phyloP scores from a whole-genome alignment of 1,140 invertebrate species.

The Triops longicaudatus region DNA sequence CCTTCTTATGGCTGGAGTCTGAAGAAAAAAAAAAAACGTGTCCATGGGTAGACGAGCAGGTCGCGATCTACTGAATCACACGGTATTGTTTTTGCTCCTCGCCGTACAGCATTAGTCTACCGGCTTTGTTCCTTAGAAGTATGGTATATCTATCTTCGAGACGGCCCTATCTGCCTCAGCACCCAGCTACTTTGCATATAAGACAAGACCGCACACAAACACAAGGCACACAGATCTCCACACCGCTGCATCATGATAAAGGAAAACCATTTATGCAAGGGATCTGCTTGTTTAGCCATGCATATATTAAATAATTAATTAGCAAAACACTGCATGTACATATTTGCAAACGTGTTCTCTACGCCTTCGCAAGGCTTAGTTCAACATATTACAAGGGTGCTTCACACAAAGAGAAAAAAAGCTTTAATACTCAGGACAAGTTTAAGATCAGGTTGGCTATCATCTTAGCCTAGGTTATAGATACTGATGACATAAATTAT shows the following conservation, averaged over 20 bases:
- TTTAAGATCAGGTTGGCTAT: not conserved
- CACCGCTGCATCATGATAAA: slow-evolving; percentile 6
- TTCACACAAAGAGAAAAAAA: not conserved
- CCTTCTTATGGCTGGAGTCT: not conserved
- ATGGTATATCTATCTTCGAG: slow-evolving; percentile 15
- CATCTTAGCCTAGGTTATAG: not conserved
- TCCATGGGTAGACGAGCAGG: not conserved
- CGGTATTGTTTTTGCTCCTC: slow-evolving; percentile 1
- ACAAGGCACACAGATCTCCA: slow-evolving; percentile 7
- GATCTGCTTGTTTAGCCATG: not conserved
- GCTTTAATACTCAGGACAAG: not conserved
- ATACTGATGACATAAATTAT: slow-evolving; percentile 12
- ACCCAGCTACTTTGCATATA: slow-evolving; percentile 8
- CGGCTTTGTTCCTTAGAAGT: slow-evolving; percentile 8
- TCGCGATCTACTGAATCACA: slow-evolving; percentile 11
- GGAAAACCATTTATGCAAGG: slow-evolving; percentile 12
- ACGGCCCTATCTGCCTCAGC: slow-evolving; percentile 9
- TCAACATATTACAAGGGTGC: not conserved
- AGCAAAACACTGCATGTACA: slow-evolving; percentile 3
- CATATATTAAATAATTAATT: slow-evolving; percentile 14
- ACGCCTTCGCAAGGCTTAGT: slow-evolving; percentile 11
- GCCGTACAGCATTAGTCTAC: slow-evolving; percentile 2
- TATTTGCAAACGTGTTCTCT: not conserved
- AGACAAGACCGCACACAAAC: slow-evolving; percentile 10
- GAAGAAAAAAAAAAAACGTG: not conserved